A percentile compares a stretch with the other conserved stretches of the same genome.
Evolutionary conservation across 2,797 vertebrate species (phyloP).

Genomic region (Aldrovandia affinis): DNA sequence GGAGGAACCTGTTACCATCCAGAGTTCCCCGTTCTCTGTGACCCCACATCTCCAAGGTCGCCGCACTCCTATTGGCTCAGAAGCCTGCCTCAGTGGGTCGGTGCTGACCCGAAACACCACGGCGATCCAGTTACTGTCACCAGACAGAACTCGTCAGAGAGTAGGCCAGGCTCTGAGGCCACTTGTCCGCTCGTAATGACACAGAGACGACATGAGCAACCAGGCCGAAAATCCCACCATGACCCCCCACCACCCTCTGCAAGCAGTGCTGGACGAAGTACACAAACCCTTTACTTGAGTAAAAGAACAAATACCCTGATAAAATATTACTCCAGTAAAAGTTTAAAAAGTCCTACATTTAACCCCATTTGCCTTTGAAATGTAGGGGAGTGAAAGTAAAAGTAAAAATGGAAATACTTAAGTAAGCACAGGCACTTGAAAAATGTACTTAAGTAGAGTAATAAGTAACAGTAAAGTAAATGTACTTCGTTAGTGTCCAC

Average conservation of each 20-base stretch:
- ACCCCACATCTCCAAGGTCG: slow-evolving; percentile 82
- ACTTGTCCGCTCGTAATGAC: slow-evolving; percentile 49
- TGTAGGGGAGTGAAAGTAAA: too few relatives aligned
- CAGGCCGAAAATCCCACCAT: slow-evolving; percentile 66
- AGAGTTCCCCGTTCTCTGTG: slow-evolving; percentile 57
- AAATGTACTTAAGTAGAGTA: too few relatives aligned
- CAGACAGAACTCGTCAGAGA: slow-evolving; percentile 74
- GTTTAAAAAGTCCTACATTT: too few relatives aligned
- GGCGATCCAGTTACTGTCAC: slow-evolving; percentile 87
- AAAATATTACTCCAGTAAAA: too few relatives aligned
- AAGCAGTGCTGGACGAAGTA: too few relatives aligned
- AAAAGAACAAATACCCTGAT: too few relatives aligned
- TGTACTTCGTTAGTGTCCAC: too few relatives aligned
- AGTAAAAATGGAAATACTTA: too few relatives aligned
- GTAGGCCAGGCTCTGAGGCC: neutral
- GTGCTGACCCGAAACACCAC: slow-evolving; percentile 80
- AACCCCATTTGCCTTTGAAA: too few relatives aligned
- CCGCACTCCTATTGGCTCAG: slow-evolving; percentile 68
- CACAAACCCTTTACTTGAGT: too few relatives aligned
- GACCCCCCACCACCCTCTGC: slow-evolving; percentile 44
- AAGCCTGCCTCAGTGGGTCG: slow-evolving; percentile 79
- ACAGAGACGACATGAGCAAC: slow-evolving; percentile 66
- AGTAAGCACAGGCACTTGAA: too few relatives aligned
- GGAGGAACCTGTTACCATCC: slow-evolving; percentile 46
- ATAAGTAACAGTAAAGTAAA: too few relatives aligned